Evolutionary conservation across 2,888 invertebrate genomes (phyloP).

Genomic region (Leucophora obtusa): DNA sequence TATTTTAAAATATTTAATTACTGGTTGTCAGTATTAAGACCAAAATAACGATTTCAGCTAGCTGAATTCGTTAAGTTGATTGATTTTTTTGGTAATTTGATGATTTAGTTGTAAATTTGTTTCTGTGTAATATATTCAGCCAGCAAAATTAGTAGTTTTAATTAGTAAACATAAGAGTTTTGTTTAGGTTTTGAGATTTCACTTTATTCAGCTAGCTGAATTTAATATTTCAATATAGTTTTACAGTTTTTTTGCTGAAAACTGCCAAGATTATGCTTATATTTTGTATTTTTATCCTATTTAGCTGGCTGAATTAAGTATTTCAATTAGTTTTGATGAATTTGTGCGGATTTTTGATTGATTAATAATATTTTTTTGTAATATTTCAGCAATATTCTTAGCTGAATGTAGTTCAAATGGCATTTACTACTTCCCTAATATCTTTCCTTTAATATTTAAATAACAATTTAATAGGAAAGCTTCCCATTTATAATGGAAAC

Average conservation of each 20-base stretch:
- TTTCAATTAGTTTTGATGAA: too few species aligned
- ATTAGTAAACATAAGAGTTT: background rate
- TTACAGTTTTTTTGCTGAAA: too few species aligned
- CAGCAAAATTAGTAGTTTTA: background rate
- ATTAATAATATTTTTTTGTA: background rate
- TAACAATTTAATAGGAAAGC: background rate
- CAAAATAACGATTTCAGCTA: background rate
- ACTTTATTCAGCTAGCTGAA: background rate
- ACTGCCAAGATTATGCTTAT: too few species aligned
- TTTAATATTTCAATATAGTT: background rate
- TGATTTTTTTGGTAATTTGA: too few species aligned
- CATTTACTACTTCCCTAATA: too few species aligned
- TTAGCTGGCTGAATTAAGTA: background rate
- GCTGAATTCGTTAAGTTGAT: background rate
- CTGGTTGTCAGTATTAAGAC: too few species aligned
- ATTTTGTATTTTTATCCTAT: too few species aligned
- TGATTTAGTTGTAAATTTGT: background rate
- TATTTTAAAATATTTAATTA: too few species aligned
- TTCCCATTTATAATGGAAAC: too few species aligned
- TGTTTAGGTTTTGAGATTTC: background rate
- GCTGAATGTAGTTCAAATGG: background rate
- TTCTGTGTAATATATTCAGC: slow-evolving; percentile 3
- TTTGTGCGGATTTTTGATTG: too few species aligned
- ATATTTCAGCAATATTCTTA: background rate
- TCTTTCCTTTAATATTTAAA: background rate